Percentiles rank a stretch among this genome's conserved stretches.
Conservation (phyloP, 2,797 vertebrate genomes). For the Cygnus olor region DNA sequence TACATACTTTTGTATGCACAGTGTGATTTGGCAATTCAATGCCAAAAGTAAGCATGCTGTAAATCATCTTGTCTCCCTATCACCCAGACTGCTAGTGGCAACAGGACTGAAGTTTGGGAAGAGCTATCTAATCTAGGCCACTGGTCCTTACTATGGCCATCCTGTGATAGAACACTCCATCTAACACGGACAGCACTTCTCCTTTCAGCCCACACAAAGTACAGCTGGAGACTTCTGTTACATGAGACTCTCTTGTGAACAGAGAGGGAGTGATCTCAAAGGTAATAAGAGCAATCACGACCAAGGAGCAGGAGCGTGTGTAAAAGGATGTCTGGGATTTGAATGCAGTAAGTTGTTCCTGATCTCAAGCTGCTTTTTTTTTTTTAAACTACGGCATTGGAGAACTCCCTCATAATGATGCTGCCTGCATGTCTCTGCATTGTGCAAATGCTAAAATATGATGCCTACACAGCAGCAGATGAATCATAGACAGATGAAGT, state of each 20-base stretch:
- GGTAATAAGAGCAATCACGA: neutral
- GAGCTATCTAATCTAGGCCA: neutral
- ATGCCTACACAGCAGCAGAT: neutral
- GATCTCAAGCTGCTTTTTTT: neutral
- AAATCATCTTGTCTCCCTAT: neutral
- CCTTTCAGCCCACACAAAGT: neutral
- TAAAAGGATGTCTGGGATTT: neutral
- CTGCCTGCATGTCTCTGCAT: rapidly evolving
- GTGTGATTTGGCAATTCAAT: neutral
- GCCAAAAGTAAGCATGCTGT: neutral
- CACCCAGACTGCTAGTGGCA: neutral
- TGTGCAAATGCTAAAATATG: neutral
- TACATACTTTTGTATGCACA: neutral
- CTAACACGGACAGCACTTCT: neutral
- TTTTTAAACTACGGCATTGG: neutral
- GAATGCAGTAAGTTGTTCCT: neutral
- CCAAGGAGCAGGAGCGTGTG: neutral
- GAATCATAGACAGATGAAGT: neutral
- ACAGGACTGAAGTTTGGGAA: neutral
- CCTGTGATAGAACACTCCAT: neutral
- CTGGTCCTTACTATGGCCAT: neutral
- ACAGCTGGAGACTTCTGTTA: neutral
- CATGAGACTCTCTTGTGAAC: neutral
- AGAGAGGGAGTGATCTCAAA: neutral
- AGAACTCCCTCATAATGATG: neutral